Base-by-base conservation (phyloP, 2,113 vertebrate species). In the Clupea harengus region DNA sequence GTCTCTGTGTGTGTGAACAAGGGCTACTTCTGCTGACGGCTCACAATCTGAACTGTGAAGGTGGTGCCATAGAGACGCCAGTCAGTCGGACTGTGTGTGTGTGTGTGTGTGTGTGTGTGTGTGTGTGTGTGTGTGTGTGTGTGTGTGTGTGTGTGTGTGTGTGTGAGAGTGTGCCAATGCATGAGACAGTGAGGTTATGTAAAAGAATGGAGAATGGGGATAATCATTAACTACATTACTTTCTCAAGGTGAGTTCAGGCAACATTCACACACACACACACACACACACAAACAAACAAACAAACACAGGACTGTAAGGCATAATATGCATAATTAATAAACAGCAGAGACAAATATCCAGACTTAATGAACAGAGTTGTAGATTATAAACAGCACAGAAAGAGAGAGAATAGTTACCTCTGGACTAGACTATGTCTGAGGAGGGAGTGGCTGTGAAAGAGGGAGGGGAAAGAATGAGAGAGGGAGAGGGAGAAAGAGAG, bases 381-480 rank as follows among this genome's bases (percentile, higher is more conserved):
- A 45, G n/a, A 60, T 45, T 32, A 57, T 57, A 45, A 82, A 54
- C 82, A 45, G 64, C 82, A 78, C 32, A 86, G n/a, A 57, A 22
- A 5, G 54, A 86, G 25, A 54, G 20, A 72, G 54, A 83, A 72
- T 32, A 45, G 47, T 85, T 50, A 90, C 89, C 88, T 86, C 84
- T 86, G 89, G 84, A 86, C 86, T 52, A 87, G 86, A 81, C 89
- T 88, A 80, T 84, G 44, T 49, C 87, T 67, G 25, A 86, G 81
- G 84, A 86, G 88, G 89, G 89, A 90, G 89, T 90, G 89, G 87
- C 87, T 86, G 86, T 60, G 54, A 81, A 60, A 84, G 86, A 90
- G 87, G 87, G 89, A 87, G 89, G 89, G 82, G 82, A 87, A 13
- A 72, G 72, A 85, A 83, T 54, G 81, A 39, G 85, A 83, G 86